Evolutionary conservation across 2,113 vertebrate genomes (phyloP).

Genomic region (Engraulis encrasicolus): DNA sequence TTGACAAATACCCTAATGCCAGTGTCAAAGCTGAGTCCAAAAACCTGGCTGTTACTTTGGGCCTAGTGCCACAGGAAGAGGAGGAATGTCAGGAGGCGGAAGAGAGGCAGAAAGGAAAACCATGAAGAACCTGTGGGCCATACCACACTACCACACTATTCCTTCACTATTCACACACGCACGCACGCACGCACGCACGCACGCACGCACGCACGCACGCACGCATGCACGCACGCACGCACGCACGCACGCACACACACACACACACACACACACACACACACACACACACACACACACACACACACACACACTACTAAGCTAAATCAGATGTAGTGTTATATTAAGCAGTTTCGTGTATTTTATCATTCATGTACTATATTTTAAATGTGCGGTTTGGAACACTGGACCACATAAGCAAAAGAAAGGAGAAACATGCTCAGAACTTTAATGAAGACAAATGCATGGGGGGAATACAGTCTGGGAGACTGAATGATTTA

Average conservation of each 20-base stretch:
- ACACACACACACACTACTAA: background rate
- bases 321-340: no score
- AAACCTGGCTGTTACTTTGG: constrained; percentile 56
- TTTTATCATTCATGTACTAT: no score
- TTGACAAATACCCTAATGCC: constrained; percentile 62
- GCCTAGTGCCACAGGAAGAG: background rate
- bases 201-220: background rate
- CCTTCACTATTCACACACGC: background rate
- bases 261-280: background rate
- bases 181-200: background rate
- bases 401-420: background rate
- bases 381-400: background rate
- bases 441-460: background rate
- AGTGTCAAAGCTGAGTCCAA: constrained; percentile 62
- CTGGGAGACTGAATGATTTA: no score
- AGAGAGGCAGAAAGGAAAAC: background rate
- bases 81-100: background rate
- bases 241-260: background rate
- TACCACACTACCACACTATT: background rate
- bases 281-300: background rate
- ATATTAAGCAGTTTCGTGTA: no score
- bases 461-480: background rate
- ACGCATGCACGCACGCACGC: background rate
- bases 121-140: background rate
- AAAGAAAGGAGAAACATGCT: background rate